Evolutionary conservation across 2,888 invertebrate genomes (phyloP).

Genomic region (Crepidodera aurea): DNA sequence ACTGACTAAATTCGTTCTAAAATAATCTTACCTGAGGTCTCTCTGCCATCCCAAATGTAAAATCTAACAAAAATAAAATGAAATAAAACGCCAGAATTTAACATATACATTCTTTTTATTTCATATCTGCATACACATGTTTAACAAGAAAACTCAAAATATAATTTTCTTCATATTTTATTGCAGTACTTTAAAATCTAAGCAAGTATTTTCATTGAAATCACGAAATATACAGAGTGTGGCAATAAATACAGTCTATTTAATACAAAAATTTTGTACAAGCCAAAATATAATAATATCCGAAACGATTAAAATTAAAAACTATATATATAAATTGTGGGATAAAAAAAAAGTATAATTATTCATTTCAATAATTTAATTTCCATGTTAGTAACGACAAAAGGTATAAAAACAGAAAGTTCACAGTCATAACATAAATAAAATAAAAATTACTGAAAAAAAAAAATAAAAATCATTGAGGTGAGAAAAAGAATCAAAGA

Average conservation of each 20-base stretch:
- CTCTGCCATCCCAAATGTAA: no score
- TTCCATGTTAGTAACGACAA: constrained; percentile 39
- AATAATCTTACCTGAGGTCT: no score
- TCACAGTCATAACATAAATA: constrained; percentile 38
- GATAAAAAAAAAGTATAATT: constrained; percentile 36
- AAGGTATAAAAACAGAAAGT: constrained; percentile 38
- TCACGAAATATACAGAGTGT: constrained; percentile 49
- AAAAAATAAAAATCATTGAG: constrained; percentile 12
- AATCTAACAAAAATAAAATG: no score
- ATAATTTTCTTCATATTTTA: constrained; percentile 37
- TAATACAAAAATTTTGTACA: constrained; percentile 50
- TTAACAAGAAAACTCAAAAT: constrained; percentile 42
- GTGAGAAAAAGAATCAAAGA: constrained; percentile 24
- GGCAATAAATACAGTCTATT: constrained; percentile 47
- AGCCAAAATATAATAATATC: constrained; percentile 38
- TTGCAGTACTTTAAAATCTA: constrained; percentile 45
- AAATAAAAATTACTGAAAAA: constrained; percentile 34
- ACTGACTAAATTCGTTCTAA: no score
- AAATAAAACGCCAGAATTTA: constrained; percentile 6
- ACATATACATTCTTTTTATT: constrained; percentile 38
- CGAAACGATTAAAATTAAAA: constrained; percentile 18
- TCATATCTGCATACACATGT: constrained; percentile 41
- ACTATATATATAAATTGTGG: constrained; percentile 30
- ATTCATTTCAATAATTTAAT: constrained; percentile 34
- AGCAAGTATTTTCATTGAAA: constrained; percentile 45